phyloP scores from a whole-genome alignment of 2,113 vertebrate species.

The Cavia porcellus region DNA sequence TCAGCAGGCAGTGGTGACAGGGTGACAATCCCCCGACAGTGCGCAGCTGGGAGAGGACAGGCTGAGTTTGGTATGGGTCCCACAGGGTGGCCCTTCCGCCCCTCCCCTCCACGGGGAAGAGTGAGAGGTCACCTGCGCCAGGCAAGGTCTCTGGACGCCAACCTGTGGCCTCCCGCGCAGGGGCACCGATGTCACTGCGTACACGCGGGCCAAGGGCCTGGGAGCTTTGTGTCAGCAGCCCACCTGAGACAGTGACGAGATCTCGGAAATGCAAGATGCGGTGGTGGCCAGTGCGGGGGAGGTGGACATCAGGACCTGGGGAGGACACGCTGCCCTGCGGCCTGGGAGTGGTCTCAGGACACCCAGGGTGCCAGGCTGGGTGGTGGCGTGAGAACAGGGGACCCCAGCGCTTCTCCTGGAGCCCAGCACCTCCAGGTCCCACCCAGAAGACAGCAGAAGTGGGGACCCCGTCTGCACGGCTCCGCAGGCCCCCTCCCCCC shows the following conservation, averaged over 20 bases:
- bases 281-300: not conserved
- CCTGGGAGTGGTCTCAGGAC: no score
- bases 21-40: not conserved
- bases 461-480: not conserved
- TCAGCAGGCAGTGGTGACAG: not conserved
- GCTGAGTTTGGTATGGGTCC: not conserved
- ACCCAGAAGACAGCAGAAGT: not conserved
- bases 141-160: not conserved
- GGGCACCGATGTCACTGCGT: not conserved
- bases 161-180: not conserved
- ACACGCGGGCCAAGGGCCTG: not conserved
- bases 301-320: not conserved
- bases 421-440: not conserved
- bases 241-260: accelerated
- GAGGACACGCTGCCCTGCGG: not conserved
- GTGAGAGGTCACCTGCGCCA: not conserved
- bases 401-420: not conserved
- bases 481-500: not conserved
- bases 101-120: no score
- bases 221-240: no score
- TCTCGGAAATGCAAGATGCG: not conserved
- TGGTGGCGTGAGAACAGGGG: not conserved
- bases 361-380: not conserved
- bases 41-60: not conserved
- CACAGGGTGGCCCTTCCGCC: not conserved